These are phyloP conservation scores for Nezara viridula DNA, from an alignment of 2,888 invertebrate species.

Conservation along the genomic window DNA sequence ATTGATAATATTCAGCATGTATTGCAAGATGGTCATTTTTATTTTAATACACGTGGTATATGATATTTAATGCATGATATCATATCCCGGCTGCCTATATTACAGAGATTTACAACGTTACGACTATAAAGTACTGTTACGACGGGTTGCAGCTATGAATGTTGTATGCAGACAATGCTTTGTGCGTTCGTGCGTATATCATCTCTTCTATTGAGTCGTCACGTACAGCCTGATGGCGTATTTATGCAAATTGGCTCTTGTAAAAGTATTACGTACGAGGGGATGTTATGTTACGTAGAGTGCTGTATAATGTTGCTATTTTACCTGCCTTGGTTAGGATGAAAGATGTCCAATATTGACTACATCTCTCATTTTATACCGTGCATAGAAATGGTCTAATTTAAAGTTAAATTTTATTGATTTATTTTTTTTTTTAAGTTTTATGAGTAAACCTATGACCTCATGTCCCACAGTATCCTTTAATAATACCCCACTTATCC, in stretches of 20 bases:
- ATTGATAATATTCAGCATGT: too few relatives aligned
- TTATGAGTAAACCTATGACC: too few relatives aligned
- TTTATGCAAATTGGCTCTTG: not conserved
- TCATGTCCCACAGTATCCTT: too few relatives aligned
- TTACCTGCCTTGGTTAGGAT: not conserved
- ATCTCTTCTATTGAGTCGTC: not conserved
- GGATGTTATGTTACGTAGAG: not conserved
- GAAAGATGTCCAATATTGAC: not conserved
- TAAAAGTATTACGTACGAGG: not conserved
- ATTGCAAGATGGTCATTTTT: too few relatives aligned
- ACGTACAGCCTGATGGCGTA: not conserved
- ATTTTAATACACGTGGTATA: too few relatives aligned
- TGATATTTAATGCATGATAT: too few relatives aligned
- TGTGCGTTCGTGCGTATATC: slow-evolving; percentile 6
- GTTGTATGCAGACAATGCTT: not conserved
- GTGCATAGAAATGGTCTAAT: not conserved
- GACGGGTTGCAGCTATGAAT: not conserved
- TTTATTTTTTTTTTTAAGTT: too few relatives aligned
- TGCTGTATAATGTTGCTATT: not conserved
- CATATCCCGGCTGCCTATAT: too few relatives aligned
- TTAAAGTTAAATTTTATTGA: too few relatives aligned
- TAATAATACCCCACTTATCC: too few relatives aligned
- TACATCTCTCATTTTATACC: not conserved
- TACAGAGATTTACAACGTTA: too few relatives aligned
- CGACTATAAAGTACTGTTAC: too few relatives aligned